Base-by-base conservation (phyloP, 2,888 invertebrate species). In the Gortyna flavago region DNA sequence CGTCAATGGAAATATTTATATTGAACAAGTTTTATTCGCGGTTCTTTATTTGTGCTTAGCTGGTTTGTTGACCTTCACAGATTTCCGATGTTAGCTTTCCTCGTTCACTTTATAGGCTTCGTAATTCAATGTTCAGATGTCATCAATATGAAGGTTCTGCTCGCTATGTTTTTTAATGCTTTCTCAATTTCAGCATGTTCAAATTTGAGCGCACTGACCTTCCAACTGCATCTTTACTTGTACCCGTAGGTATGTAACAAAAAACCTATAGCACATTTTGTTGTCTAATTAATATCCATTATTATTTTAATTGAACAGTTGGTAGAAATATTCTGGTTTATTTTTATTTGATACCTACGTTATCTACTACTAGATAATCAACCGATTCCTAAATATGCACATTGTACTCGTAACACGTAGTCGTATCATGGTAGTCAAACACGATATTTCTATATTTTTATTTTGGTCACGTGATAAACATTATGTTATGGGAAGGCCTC, bases 41-140 rank as follows among this genome's bases (percentile, higher is more conserved):
- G 70, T 75, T 82, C 75, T 79, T 83, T 83, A 85, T 82, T 86
- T 87, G 81, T 86, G 74, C 82, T 88, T 79, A 88, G 85, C 76
- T 88, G 68, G 86, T 89, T 88, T 85, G 80, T 87, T 88, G 89
- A 89, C 91, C 90, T 91, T 92, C 90, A 75, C 41, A 84, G 79
- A 89, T 91, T 90, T 91, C 87, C 89, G 86, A 91, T 89, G 84
- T 89, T 88, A 91, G 86, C 90, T 91, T 91, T 91, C 89, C 91
- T 91, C 90, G 86, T 91, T 90, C 89, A 89, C 86, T 87, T 88
- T 86, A 79, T 87, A 87, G 83, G 89, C 89, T 91, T 89, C 87
- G 62, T 86, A 85, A 85, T 75, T 78, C 73, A 79, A 78, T 76
- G 81, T 84, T 79, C 73, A 75, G 70, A 59, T 77, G 64, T 76